Conservation (phyloP, 2,797 vertebrate genomes). For the Helicolenus hilgendorfi region DNA sequence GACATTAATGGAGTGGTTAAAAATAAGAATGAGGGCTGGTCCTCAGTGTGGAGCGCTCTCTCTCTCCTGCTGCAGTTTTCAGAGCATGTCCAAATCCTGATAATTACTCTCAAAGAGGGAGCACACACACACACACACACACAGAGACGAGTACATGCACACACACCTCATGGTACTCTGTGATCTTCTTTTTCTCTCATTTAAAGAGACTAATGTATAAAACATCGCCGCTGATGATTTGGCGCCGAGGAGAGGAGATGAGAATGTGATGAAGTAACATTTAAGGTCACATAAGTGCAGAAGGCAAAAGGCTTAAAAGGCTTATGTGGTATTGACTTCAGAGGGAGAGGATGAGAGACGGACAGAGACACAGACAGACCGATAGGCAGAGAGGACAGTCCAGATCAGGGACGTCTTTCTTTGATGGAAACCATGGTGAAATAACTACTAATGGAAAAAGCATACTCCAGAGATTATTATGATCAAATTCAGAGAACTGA, state of each 20-base stretch:
- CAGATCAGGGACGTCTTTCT: background rate
- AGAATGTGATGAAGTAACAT: conserved; percentile 21
- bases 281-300: conserved; percentile 46
- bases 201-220: conserved; percentile 11
- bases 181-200: background rate
- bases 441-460: conserved; percentile 10
- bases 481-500: conserved; percentile 11
- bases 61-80: conserved; percentile 48
- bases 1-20: conserved; percentile 78
- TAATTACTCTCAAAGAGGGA: conserved; percentile 51
- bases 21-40: conserved; percentile 87
- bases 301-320: conserved; percentile 47
- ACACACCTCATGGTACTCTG: background rate
- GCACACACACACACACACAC: background rate
- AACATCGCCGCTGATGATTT: background rate
- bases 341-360: conserved; percentile 8
- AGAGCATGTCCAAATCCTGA: conserved; percentile 64
- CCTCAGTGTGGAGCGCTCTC: conserved; percentile 68
- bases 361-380: background rate
- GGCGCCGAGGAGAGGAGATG: background rate
- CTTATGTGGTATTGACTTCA: conserved; percentile 41
- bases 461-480: conserved; percentile 9
- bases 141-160: background rate
- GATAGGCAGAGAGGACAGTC: background rate
- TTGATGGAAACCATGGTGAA: background rate